Base-by-base conservation (phyloP, 2,113 vertebrate species). In the Myrmecobius fasciatus region DNA sequence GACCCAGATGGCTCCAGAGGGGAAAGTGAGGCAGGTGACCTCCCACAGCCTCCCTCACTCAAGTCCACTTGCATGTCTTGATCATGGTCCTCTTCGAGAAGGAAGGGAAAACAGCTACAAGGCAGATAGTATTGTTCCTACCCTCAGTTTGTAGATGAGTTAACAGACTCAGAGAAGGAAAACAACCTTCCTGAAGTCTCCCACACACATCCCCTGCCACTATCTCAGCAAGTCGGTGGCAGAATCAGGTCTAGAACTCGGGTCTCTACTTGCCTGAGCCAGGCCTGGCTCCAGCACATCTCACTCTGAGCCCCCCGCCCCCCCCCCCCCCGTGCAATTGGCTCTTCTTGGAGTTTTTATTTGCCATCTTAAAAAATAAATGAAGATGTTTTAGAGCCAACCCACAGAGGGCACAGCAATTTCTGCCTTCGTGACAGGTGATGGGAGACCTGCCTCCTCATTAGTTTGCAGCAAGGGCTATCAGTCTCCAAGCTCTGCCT, bases 281-380 rank as follows among this genome's bases (percentile, higher is more conserved):
- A 5, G 28, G 56, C 3, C 36, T n/a, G 60, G 60, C 60, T 75
- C 14, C 36, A 75, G 60, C 60, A 0, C 31, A n/a, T 31, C 60
- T 75, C 60, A 75, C 12, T 75, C 60, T 12, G 60, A 75, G 36
- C 14, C 31, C 60, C n/a, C n/a, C n/a, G n/a, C n/a, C n/a, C n/a
- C n/a, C n/a, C n/a, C n/a, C n/a, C n/a, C n/a, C 36, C 31, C 1
- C 60, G 20, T 75, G 60, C 60, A 75, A 75, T n/a, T n/a, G 60
- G 4, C 36, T 75, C 28, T 75, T 75, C 60, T 75, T n/a, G 60
- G 60, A 75, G 60, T 75, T 75, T 75, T 75, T 75, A 75, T 75
- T 75, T 75, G 60, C 60, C 60, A 75, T 75, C 60, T 75, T 75
- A 75, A 75, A 75, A 75, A 75, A 75, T 75, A 75, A 75, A 75